Evolutionary conservation across 1,140 invertebrate species (phyloP).

Genomic region (Melanaphis sacchari): DNA sequence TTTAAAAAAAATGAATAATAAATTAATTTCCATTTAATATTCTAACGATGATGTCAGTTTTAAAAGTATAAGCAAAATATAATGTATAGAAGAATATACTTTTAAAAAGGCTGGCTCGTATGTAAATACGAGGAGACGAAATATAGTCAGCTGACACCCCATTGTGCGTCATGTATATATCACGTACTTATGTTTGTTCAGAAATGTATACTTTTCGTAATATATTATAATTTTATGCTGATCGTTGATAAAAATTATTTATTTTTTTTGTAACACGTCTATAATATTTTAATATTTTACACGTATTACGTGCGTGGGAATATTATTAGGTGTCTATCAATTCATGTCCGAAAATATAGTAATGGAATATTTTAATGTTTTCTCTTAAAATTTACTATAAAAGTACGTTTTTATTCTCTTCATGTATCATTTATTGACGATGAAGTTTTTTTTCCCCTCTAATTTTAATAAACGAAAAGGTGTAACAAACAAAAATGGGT

Average conservation of each 20-base stretch:
- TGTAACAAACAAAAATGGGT: background rate
- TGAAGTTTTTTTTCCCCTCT: background rate
- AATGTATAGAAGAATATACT: background rate
- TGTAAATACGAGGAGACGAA: background rate
- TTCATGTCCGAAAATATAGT: background rate
- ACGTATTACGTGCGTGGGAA: background rate
- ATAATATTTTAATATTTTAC: background rate
- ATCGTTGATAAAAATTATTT: constrained; percentile 6
- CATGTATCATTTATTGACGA: background rate
- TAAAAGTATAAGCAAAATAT: too few species aligned
- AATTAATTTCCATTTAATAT: background rate
- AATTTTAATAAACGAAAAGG: background rate
- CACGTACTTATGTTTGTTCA: background rate
- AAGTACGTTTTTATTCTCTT: background rate
- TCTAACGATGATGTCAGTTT: background rate
- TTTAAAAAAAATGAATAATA: background rate
- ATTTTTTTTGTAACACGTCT: background rate
- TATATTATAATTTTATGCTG: background rate
- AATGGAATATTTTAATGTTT: background rate
- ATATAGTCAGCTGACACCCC: background rate
- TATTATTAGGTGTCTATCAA: background rate
- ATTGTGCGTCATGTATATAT: background rate
- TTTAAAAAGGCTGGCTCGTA: background rate
- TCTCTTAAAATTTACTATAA: background rate
- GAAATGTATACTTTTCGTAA: background rate